Evolutionary conservation across 2,888 invertebrate genomes (phyloP), one percentile per base, ranked within the genome.

Genomic region (Epirrhoe tristata): DNA sequence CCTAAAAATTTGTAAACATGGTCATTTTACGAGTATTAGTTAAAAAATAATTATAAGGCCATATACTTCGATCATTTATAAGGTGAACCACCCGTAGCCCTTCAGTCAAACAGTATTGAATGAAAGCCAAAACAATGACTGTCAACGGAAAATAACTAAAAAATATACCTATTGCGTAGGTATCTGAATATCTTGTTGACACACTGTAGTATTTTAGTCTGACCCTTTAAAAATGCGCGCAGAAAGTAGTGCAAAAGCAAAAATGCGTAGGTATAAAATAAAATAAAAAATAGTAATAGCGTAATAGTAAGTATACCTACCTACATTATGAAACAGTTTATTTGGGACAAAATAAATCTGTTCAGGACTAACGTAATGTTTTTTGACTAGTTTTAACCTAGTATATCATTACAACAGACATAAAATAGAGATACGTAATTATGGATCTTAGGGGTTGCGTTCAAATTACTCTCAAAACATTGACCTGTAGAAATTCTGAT

Each of bases 1-100:
- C 24, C 24, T 24, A 24, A 24, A 24, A 24, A 24, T 24, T 24
- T 7, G 8, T 3, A 36, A 0, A 43, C 39, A 5, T 43, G 39
- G 39, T 12, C 39, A 43, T 12, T 43, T 2, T 39, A 6, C 1
- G 3, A 24, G 24, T 24, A 24, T 24, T 24, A 24, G 24, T 24
- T 24, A 3, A 2, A 24, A 24, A 2, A 2, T 24, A 24, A 24
- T 24, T 24, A 24, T 8, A 8, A 39, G 36, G 2, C 36, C 7
- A 39, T 43, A 43, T 12, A 43, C 50, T 54, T 16, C 24, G 46
- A 48, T 34, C 24, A 58, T 46, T 54, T 7, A 36, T 39, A 62
- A 62, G 56, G 62, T 56, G 54, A 61, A 61, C 61, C 55, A 62
- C 62, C 39, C 56, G 12, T 50, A 50, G 50, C 61, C 56, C 51